These are phyloP conservation scores for Augiades crinisus DNA, from an alignment of 2,888 invertebrate species.

Conservation along the genomic window DNA sequence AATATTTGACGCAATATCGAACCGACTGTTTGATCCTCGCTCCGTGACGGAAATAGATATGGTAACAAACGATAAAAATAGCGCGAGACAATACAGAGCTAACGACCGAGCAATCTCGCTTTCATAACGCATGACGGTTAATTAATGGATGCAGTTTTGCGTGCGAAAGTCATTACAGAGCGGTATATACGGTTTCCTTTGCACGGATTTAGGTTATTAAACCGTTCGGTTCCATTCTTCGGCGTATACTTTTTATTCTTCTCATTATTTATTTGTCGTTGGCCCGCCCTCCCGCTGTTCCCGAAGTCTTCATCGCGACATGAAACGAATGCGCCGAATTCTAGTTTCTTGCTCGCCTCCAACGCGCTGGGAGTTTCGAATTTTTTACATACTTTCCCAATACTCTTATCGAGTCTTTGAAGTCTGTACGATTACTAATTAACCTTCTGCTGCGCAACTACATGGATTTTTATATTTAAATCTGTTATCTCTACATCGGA, in stretches of 20 bases:
- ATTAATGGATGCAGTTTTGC: conserved; percentile 64
- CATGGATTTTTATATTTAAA: conserved; percentile 14
- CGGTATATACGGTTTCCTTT: conserved; percentile 63
- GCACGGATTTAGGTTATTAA: conserved; percentile 52
- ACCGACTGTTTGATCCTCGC: conserved; percentile 10
- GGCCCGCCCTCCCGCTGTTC: conserved; percentile 43
- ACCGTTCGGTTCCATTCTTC: conserved; percentile 43
- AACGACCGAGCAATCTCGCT: conserved; percentile 46
- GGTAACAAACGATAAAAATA: conserved; percentile 39
- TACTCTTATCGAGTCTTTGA: conserved; percentile 11
- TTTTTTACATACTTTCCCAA: conserved; percentile 35
- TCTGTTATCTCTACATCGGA: conserved; percentile 52
- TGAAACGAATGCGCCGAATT: conserved; percentile 42
- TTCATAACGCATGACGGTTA: conserved; percentile 48
- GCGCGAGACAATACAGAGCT: conserved; percentile 45
- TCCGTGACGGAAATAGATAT: conserved; percentile 37
- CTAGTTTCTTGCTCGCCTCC: conserved; percentile 31
- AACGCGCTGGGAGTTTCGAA: conserved; percentile 11
- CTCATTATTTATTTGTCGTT: conserved; percentile 64
- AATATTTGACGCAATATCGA: conserved; percentile 41
- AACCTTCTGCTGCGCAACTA: conserved; percentile 5
- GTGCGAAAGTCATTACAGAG: conserved; percentile 62
- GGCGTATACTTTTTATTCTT: conserved; percentile 49
- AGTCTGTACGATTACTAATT: conserved; percentile 22
- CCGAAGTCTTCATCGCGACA: conserved; percentile 44